Evolutionary conservation across 2,797 vertebrate genomes (phyloP), one percentile per base, ranked within the genome.

Genomic region (Coccyzus lansbergi): DNA sequence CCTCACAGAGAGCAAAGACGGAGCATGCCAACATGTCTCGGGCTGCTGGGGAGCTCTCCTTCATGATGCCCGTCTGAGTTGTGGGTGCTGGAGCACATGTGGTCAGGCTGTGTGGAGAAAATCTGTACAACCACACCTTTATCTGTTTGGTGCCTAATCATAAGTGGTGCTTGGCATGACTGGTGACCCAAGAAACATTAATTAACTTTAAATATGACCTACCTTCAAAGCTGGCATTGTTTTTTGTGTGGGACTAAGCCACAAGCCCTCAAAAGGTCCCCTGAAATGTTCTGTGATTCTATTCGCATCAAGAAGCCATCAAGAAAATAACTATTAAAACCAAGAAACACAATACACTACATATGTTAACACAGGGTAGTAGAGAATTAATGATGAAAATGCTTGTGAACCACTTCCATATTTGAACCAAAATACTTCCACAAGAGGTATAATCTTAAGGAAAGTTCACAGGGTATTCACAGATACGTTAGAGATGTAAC

Each of bases 381-480:
- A 65, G 22, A 60, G 13, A 24, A 87, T 51, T 63, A 67, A 55
- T 51, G 59, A 56, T 4, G 22, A 38, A 81, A 53, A 64, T 62
- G 24, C n/a, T 85, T 77, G 31, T 53, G 64, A 70, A n/a, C 34
- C 7, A 20, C n/a, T 63, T 15, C 6, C 48, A 15, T 65, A 52
- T 72, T 87, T 87, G 33, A 56, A 87, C 19, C 26, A 85, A 92
- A 93, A 84, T 8, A 52, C 7, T 60, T 84, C 31, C 64, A 84
- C 58, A 85, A 77, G 12, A 77, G 4, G 9, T 28, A 42, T 12
- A 42, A 56, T 25, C 33, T 68, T 22, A 33, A 18, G 46, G 68
- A 60, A 56, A 1, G 2, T 15, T 60, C 65, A 56, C 40, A 86
- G 33, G 38, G 36, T 81, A 62, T 48, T 72, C 36, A 60, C 16